phyloP scores from a whole-genome alignment of 2,113 vertebrate species.

The Bufo bufo region DNA sequence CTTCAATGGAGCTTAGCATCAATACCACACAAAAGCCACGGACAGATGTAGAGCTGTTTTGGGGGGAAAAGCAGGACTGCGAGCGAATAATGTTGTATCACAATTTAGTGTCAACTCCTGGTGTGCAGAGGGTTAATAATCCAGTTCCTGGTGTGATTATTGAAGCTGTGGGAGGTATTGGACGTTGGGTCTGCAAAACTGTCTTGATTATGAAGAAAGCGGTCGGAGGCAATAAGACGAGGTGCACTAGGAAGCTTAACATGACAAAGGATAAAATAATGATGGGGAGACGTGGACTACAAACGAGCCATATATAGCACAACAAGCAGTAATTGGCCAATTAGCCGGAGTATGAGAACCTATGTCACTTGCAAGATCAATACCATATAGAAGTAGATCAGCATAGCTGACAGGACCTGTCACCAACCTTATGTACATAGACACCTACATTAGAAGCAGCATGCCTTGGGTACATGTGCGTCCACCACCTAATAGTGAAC shows the following conservation, averaged over 20 bases:
- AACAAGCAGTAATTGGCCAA: slow-evolving; percentile 6
- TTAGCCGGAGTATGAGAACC: not conserved
- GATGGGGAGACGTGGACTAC: not conserved
- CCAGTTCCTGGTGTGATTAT: not conserved
- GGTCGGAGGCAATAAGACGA: not conserved
- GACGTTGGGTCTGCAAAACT: not conserved
- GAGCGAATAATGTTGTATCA: not conserved
- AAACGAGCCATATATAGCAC: not conserved
- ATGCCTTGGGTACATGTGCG: not conserved
- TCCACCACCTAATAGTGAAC: not conserved
- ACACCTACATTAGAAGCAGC: not conserved
- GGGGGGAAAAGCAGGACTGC: not conserved
- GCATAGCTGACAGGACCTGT: slow-evolving; percentile 15
- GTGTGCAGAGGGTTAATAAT: not conserved
- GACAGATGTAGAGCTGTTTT: not conserved
- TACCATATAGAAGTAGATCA: not conserved
- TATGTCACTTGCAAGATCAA: slow-evolving; percentile 3
- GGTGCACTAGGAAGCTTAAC: not conserved
- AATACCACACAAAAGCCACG: not conserved
- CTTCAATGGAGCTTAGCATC: not conserved
- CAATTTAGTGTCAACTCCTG: not conserved
- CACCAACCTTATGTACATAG: not conserved
- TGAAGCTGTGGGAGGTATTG: not conserved
- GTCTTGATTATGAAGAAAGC: not conserved
- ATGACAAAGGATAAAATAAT: not conserved